A percentile compares a stretch with the other conserved stretches of the same genome.
Evolutionary conservation across 2,797 vertebrate genomes (phyloP).

Genomic region (Nothura maculosa): DNA sequence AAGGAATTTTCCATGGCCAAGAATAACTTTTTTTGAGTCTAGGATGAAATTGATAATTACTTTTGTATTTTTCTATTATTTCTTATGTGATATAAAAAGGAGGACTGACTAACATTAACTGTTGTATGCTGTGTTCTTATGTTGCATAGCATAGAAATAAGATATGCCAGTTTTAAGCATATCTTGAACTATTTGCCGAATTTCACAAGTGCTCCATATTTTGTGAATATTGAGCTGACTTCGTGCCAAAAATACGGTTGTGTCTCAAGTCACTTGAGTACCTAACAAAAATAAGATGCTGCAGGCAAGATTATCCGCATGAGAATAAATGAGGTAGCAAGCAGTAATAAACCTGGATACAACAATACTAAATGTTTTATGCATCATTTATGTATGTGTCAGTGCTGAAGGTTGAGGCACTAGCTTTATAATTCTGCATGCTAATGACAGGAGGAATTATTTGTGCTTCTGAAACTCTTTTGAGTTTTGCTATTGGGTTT

Average conservation of each 20-base stretch:
- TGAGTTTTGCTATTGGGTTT: neutral
- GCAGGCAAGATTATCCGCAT: constrained; percentile 63
- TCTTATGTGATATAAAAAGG: neutral
- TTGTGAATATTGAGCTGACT: constrained; percentile 37
- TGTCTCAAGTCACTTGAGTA: constrained; percentile 54
- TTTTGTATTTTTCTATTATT: neutral
- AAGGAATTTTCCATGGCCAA: neutral
- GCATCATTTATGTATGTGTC: constrained; percentile 47
- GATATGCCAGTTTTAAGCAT: neutral
- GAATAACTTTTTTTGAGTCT: neutral
- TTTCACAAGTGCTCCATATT: constrained; percentile 3
- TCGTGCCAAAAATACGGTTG: constrained; percentile 53
- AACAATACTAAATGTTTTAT: constrained; percentile 63
- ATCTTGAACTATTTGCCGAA: constrained; percentile 5
- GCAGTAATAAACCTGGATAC: constrained; percentile 62
- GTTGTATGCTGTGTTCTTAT: neutral
- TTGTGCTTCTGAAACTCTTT: neutral
- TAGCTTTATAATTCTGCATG: constrained; percentile 43
- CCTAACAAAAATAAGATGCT: constrained; percentile 48
- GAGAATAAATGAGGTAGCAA: constrained; percentile 62
- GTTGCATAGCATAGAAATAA: neutral
- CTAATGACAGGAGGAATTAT: neutral
- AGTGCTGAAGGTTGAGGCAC: constrained; percentile 40
- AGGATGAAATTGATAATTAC: neutral
- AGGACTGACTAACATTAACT: neutral